Base-by-base conservation (phyloP, 1,140 invertebrate species). In the Neodiprion pinetum region DNA sequence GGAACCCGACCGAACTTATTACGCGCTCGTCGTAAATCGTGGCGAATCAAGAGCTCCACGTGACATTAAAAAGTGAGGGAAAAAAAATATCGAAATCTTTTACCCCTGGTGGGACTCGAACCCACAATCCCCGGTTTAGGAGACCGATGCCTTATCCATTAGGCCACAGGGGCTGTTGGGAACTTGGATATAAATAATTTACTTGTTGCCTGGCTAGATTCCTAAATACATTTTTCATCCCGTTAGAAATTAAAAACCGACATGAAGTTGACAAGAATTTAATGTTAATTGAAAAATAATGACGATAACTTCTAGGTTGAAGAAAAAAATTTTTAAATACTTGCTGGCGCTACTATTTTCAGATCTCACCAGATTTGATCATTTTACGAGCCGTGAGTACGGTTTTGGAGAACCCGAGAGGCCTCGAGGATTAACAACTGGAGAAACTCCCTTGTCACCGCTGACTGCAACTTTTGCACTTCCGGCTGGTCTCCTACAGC, bases 131-230 rank as follows among this genome's bases (percentile, higher is more conserved):
- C 83, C 85, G 85, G 85, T 86, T 86, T 86, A 86, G 85, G 85
- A 86, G 85, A 86, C 85, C 85, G 85, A 84, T 84, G 83, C 85
- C 85, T 84, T 86, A 86, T 85, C 85, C 85, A 86, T 86, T 86
- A 85, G 85, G 85, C 84, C 83, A 86, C 85, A 86, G 83, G 83
- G 83, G 84, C 84, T 75, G 53, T 69, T 69, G 67, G 3, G 4
- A 23, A 14, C 8, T 21, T 4, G 53, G 53, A 61, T 17, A 61
- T 61, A 61, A 61, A 61, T 61, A 61, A 5, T 61, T 61, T 61
- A 61, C 11, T 61, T 61, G 5, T 61, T 14, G 53, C 53, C 4
- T 40, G 28, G 28, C 28, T 40, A 40, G 2, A 40, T 40, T 40
- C 1, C 5, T 1, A 40, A 5, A 40, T 40, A 2, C 28, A 40